Evolutionary conservation across 2,888 invertebrate species (phyloP).

Genomic region (Tryphoninae sp.): DNA sequence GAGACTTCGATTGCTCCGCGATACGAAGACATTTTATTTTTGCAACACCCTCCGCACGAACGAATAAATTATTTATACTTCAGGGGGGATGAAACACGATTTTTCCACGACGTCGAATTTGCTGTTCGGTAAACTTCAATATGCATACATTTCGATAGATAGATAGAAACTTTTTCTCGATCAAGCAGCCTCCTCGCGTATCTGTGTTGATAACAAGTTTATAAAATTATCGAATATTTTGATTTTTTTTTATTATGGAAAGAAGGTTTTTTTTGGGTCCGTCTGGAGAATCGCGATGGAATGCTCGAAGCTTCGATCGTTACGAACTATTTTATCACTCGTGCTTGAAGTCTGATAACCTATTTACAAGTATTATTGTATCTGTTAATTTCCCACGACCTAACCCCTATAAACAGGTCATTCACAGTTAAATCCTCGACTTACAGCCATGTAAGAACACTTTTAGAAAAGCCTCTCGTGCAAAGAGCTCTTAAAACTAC

Average conservation of each 20-base stretch:
- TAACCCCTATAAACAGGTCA: no score
- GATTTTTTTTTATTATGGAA: not conserved
- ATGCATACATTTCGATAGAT: constrained; percentile 23
- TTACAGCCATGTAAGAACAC: no score
- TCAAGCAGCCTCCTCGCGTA: constrained; percentile 6
- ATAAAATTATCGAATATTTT: constrained; percentile 2
- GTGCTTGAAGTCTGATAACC: no score
- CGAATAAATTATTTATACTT: constrained; percentile 55
- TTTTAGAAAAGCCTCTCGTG: no score
- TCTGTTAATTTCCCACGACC: no score
- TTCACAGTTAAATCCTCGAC: no score
- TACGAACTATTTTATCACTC: no score
- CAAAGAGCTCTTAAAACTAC: no score
- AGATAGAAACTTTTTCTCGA: constrained; percentile 17
- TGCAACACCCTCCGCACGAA: constrained; percentile 12
- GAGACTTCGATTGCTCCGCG: constrained; percentile 53
- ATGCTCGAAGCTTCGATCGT: no score
- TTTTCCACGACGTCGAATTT: constrained; percentile 31
- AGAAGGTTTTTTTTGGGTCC: not conserved
- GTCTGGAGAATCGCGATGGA: no score
- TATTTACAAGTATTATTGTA: no score
- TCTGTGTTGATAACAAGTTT: constrained; percentile 17
- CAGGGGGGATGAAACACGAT: constrained; percentile 38
- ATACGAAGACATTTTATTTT: constrained; percentile 24
- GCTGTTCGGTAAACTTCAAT: constrained; percentile 24